phyloP scores from a whole-genome alignment of 1,140 invertebrate species.

The Periplaneta americana region DNA sequence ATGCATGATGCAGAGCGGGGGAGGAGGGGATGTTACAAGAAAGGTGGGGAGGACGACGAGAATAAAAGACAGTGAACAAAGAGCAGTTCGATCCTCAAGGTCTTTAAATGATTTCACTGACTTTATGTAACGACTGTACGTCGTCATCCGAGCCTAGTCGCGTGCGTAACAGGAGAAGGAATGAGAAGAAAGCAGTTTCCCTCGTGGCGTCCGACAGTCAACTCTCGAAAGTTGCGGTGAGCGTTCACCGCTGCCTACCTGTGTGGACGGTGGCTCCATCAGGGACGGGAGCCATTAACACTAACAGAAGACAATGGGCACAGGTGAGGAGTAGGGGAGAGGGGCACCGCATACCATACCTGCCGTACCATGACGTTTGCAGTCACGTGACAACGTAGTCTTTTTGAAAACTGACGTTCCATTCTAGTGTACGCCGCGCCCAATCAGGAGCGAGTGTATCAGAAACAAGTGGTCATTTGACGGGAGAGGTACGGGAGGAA shows the following conservation, averaged over 20 bases:
- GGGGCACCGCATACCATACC: background rate
- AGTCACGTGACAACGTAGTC: background rate
- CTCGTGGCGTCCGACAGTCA: background rate
- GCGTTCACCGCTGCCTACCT: background rate
- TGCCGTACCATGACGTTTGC: background rate
- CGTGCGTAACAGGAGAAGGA: background rate
- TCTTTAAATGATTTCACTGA: background rate
- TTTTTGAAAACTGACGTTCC: background rate
- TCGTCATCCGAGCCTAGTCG: background rate
- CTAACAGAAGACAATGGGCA: background rate
- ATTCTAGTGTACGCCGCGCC: background rate
- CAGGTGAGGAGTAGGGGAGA: background rate
- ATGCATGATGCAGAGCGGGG: background rate
- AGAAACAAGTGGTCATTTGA: background rate
- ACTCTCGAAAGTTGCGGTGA: background rate
- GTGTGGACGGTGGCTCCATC: background rate
- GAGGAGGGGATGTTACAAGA: too few relatives aligned
- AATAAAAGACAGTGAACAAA: background rate
- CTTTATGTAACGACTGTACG: background rate
- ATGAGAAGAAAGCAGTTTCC: background rate
- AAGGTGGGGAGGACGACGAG: background rate
- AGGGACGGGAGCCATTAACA: background rate
- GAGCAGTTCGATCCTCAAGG: background rate
- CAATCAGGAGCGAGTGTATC: background rate
- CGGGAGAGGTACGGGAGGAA: background rate